phyloP scores from a whole-genome alignment of 2,797 vertebrate genomes.

The Sphenodon punctatus region DNA sequence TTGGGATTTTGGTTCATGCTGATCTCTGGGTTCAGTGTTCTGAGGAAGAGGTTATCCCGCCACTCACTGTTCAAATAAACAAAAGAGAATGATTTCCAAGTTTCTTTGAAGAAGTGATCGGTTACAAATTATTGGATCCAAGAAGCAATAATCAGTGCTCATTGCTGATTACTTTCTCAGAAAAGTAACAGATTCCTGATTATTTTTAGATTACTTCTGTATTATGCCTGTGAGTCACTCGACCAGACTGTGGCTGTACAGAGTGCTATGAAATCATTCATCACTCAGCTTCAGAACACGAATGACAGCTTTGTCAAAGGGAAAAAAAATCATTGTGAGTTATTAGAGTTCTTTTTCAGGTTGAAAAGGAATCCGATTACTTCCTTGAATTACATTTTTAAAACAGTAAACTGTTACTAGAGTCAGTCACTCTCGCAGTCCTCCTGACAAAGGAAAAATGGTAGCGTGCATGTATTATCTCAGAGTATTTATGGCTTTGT shows the following conservation, averaged over 20 bases:
- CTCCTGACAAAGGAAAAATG: background rate
- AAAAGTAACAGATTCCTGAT: constrained; percentile 59
- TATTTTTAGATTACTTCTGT: constrained; percentile 66
- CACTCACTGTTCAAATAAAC: constrained; percentile 5
- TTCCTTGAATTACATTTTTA: constrained; percentile 49
- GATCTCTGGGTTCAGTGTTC: background rate
- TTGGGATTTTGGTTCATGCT: background rate
- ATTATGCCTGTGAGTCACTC: constrained; percentile 46
- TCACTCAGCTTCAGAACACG: constrained; percentile 2
- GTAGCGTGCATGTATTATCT: background rate
- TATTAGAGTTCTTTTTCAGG: constrained; percentile 38
- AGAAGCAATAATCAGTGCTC: constrained; percentile 66
- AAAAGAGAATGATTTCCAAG: constrained; percentile 33
- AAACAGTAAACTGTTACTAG: constrained; percentile 30
- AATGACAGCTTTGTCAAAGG: constrained; percentile 45
- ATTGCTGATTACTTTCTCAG: constrained; percentile 68
- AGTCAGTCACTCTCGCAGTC: constrained; percentile 32
- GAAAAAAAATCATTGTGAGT: constrained; percentile 60
- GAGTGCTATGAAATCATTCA: constrained; percentile 66
- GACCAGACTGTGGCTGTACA: constrained; percentile 38
- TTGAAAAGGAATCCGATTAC: constrained; percentile 40
- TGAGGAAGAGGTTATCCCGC: background rate
- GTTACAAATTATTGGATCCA: constrained; percentile 63
- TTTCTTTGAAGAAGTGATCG: constrained; percentile 64
- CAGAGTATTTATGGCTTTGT: constrained; percentile 26